A percentile compares a stretch with the other conserved stretches of the same genome.
These are phyloP conservation scores for Varanus salvator DNA, from an alignment of 2,113 vertebrate species.

Conservation along the genomic window DNA sequence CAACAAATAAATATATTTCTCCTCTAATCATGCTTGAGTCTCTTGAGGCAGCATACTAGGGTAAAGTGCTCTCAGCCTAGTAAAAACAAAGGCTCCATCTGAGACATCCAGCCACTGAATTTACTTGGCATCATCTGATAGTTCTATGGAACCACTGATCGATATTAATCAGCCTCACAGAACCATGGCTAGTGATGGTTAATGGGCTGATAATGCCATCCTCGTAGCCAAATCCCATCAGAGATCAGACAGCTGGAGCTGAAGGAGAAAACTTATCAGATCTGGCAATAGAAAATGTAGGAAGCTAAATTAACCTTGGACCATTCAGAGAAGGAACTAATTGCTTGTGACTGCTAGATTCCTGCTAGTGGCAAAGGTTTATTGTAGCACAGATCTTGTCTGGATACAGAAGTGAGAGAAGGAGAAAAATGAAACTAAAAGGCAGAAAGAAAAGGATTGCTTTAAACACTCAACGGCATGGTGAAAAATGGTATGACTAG, in stretches of 20 bases:
- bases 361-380: constrained; percentile 67
- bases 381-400: constrained; percentile 51
- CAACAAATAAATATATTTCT: constrained; percentile 10
- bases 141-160: constrained; percentile 65
- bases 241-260: constrained; percentile 64
- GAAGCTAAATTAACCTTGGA: constrained; percentile 75
- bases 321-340: constrained; percentile 66
- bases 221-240: constrained; percentile 71
- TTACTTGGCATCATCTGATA: constrained; percentile 69
- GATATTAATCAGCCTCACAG: constrained; percentile 75
- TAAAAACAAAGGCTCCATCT: constrained; percentile 52
- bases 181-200: constrained; percentile 67
- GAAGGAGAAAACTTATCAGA: constrained; percentile 68
- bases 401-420: constrained; percentile 8
- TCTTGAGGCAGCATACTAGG: background rate
- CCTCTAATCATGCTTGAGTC: background rate
- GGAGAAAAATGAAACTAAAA: background rate
- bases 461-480: background rate
- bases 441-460: background rate
- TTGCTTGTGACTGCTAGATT: constrained; percentile 74
- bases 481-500: background rate
- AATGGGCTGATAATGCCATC: constrained; percentile 73
- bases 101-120: constrained; percentile 59
- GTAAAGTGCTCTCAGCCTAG: constrained; percentile 33
- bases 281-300: constrained; percentile 71